Conservation (phyloP, 1,140 invertebrate genomes). For the Scaptodrosophila lebanonensis region DNA sequence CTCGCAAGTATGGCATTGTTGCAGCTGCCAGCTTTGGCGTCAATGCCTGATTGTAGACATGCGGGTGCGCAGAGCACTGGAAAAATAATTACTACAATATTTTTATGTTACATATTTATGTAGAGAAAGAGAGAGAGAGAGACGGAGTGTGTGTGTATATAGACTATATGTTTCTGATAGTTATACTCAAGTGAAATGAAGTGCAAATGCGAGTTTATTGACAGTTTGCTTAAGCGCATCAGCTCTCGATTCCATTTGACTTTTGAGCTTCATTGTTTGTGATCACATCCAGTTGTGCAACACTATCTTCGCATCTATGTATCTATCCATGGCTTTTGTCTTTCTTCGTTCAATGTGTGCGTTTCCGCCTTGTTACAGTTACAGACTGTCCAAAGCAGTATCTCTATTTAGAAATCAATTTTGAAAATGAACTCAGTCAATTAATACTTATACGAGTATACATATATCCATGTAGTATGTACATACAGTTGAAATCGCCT, state of each 20-base stretch:
- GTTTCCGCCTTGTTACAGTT: too few species aligned
- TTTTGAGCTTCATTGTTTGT: too few species aligned
- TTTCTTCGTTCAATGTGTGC: too few species aligned
- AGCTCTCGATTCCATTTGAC: conserved; percentile 42
- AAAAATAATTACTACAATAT: conserved; percentile 71
- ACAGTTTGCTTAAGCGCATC: conserved; percentile 67
- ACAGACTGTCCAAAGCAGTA: too few species aligned
- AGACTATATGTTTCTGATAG: conserved; percentile 35
- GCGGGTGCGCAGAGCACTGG: conserved; percentile 53
- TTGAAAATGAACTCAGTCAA: too few species aligned
- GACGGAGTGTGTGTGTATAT: conserved; percentile 10
- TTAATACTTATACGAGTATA: too few species aligned
- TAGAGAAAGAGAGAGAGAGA: conserved; percentile 8
- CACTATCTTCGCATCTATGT: conserved; percentile 16
- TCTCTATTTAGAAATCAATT: too few species aligned
- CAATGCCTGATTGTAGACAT: conserved; percentile 12
- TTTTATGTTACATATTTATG: conserved; percentile 63
- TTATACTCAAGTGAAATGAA: conserved; percentile 59
- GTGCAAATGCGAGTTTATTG: conserved; percentile 62
- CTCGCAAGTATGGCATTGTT: too few species aligned
- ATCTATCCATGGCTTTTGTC: conserved; percentile 43
- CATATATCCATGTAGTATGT: too few species aligned
- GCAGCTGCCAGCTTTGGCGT: too few species aligned
- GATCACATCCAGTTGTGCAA: conserved; percentile 4
- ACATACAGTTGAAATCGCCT: too few species aligned